phyloP scores from a whole-genome alignment of 2,888 invertebrate species.

The Stratiomys singularior region DNA sequence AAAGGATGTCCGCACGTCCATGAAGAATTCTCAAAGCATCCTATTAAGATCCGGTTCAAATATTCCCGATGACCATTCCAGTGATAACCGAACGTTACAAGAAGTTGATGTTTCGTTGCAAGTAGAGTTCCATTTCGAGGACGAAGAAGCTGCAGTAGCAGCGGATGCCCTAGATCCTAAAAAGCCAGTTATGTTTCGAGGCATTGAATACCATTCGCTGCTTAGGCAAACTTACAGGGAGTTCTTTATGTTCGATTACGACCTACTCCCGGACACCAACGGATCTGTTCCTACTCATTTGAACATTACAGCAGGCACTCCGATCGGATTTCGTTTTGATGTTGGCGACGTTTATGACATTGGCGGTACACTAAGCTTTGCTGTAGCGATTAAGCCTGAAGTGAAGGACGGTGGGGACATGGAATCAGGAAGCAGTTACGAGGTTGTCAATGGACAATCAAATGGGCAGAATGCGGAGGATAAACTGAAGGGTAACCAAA shows the following conservation, averaged over 20 bases:
- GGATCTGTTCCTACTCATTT: slow-evolving; percentile 74
- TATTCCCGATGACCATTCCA: slow-evolving; percentile 5
- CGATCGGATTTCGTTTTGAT: slow-evolving; percentile 75
- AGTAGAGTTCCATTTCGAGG: slow-evolving; percentile 57
- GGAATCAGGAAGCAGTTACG: neutral
- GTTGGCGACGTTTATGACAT: slow-evolving; percentile 78
- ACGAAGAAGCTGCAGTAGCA: slow-evolving; percentile 43
- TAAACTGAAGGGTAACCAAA: slow-evolving; percentile 63
- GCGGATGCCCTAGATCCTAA: slow-evolving; percentile 52
- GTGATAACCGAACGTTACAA: slow-evolving; percentile 49
- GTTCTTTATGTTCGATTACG: slow-evolving; percentile 81
- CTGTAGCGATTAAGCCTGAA: slow-evolving; percentile 75
- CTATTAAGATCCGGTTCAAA: slow-evolving; percentile 34
- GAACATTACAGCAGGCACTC: slow-evolving; percentile 74
- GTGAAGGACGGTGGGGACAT: slow-evolving; percentile 53
- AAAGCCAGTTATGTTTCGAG: slow-evolving; percentile 57
- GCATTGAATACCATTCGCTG: slow-evolving; percentile 63
- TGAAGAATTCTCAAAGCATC: slow-evolving; percentile 23
- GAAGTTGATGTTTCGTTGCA: slow-evolving; percentile 57
- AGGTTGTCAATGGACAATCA: neutral
- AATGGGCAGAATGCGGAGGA: slow-evolving; percentile 48
- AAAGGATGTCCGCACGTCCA: slow-evolving; percentile 22
- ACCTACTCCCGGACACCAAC: slow-evolving; percentile 72
- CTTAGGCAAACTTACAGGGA: slow-evolving; percentile 74
- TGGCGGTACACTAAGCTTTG: slow-evolving; percentile 81